Evolutionary conservation across 2,888 invertebrate genomes (phyloP).

Genomic region (Oscheius onirici): DNA sequence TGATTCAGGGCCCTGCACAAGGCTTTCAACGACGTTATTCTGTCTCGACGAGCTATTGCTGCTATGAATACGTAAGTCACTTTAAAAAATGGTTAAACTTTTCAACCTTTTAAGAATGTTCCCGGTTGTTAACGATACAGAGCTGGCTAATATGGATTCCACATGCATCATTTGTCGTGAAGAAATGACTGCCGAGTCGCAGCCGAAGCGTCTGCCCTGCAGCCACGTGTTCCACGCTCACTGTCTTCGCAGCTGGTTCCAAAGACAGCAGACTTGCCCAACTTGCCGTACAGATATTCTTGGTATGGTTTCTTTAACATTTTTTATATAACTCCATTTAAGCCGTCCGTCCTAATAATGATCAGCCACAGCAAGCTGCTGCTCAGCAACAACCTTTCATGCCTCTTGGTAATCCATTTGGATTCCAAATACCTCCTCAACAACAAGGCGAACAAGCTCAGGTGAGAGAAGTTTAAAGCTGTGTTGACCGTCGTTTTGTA

Average conservation of each 20-base stretch:
- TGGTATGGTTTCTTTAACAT: conserved; percentile 25
- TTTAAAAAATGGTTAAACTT: conserved; percentile 70
- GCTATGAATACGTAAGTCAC: conserved; percentile 68
- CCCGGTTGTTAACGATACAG: conserved; percentile 65
- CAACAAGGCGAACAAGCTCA: neutral
- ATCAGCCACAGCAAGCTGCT: conserved; percentile 19
- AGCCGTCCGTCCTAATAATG: conserved; percentile 16
- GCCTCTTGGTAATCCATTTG: conserved; percentile 59
- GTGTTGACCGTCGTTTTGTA: neutral
- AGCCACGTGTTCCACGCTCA: conserved; percentile 99
- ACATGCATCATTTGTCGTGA: conserved; percentile 98
- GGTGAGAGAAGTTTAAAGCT: too few relatives aligned
- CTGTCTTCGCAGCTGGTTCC: conserved; percentile 98
- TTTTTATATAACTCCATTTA: neutral
- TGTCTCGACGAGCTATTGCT: conserved; percentile 78
- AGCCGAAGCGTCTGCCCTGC: conserved; percentile 92
- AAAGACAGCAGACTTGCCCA: conserved; percentile 98
- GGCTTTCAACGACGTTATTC: conserved; percentile 93
- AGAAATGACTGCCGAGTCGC: conserved; percentile 80
- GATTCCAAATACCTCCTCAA: conserved; percentile 32
- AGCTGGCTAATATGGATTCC: conserved; percentile 73
- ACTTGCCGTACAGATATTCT: conserved; percentile 80
- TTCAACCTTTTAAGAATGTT: conserved; percentile 49
- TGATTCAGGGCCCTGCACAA: conserved; percentile 80
- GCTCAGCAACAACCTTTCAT: conserved; percentile 34